Evolutionary conservation across 2,888 invertebrate genomes (phyloP).

Genomic region (Eristalis pertinax): DNA sequence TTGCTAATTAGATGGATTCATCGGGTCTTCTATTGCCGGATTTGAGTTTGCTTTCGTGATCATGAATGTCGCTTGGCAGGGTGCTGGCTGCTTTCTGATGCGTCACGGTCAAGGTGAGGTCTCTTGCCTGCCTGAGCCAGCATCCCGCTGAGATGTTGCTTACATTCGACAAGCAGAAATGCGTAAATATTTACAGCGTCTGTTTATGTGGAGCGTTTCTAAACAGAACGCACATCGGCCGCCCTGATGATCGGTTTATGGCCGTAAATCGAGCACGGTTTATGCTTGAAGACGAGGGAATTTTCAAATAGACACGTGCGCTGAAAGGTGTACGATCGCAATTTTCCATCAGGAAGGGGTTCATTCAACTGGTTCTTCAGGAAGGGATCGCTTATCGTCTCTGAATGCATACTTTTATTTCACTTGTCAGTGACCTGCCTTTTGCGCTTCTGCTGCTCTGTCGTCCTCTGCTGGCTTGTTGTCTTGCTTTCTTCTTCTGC

Average conservation of each 20-base stretch:
- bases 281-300: neutral
- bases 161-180: neutral
- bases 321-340: no score
- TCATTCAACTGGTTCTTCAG: no score
- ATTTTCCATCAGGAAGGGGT: no score
- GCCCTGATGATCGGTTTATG: neutral
- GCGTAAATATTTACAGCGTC: neutral
- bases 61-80: neutral
- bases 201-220: neutral
- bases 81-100: neutral
- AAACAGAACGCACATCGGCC: neutral
- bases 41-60: neutral
- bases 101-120: neutral
- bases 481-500: no score
- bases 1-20: neutral
- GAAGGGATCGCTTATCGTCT: no score
- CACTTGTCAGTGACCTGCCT: no score
- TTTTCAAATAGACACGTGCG: neutral
- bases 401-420: no score
- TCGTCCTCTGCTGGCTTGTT: no score
- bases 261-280: neutral
- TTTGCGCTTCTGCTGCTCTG: no score
- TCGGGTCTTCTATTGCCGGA: neutral
- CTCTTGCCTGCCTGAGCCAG: neutral
- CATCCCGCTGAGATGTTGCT: neutral